Conservation (phyloP, 1,140 invertebrate species). For the Drosophila nannoptera region DNA sequence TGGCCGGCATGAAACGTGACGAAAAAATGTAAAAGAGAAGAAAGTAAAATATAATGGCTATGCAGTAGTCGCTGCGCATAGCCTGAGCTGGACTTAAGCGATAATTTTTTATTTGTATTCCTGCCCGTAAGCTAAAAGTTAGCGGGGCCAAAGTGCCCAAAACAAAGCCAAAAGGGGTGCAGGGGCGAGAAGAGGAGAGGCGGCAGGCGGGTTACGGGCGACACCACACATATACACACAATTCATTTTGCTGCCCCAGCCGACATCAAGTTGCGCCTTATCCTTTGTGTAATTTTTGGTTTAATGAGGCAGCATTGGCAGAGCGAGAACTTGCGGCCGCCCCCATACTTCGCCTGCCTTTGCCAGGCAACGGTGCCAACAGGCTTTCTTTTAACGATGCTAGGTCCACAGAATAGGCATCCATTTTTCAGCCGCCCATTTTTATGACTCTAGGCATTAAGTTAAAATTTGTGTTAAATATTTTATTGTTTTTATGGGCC, state of each 20-base stretch:
- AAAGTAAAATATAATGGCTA: constrained; percentile 72
- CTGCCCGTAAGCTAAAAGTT: constrained; percentile 50
- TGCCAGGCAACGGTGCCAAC: background rate
- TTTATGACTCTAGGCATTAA: constrained; percentile 67
- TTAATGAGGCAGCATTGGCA: constrained; percentile 68
- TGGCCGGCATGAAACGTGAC: constrained; percentile 57
- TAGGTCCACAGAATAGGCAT: constrained; percentile 38
- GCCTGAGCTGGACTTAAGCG: constrained; percentile 54
- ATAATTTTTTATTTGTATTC: constrained; percentile 75
- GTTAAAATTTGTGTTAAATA: constrained; percentile 78
- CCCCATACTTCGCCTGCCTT: too few species aligned
- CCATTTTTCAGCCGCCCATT: constrained; percentile 65
- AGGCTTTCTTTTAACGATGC: constrained; percentile 35
- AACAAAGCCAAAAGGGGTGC: constrained; percentile 22
- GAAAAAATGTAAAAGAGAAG: constrained; percentile 68
- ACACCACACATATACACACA: constrained; percentile 30
- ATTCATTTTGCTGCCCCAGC: constrained; percentile 52
- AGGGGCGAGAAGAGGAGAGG: background rate
- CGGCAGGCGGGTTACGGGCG: too few species aligned
- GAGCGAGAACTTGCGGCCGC: constrained; percentile 21
- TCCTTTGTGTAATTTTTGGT: constrained; percentile 76
- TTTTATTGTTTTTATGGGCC: constrained; percentile 73
- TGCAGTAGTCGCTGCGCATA: constrained; percentile 43
- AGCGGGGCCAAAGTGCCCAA: constrained; percentile 43
- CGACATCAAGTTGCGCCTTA: constrained; percentile 63